Evolutionary conservation across 2,113 vertebrate genomes (phyloP).

Genomic region (Saguinus imperator): DNA sequence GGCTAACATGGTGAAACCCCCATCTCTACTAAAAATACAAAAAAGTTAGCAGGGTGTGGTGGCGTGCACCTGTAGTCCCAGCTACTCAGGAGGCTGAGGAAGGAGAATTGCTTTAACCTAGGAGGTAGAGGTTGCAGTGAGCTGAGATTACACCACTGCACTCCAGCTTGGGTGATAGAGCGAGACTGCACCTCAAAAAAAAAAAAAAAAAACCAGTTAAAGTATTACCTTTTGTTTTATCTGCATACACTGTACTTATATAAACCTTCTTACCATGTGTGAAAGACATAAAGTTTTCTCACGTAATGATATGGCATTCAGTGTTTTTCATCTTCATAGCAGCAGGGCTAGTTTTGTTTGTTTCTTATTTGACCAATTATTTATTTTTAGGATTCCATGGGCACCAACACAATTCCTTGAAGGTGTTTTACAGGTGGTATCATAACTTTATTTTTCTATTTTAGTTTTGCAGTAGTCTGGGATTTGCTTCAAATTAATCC

Average conservation of each 20-base stretch:
- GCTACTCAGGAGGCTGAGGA: too few species aligned
- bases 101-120: too few species aligned
- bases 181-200: too few species aligned
- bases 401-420: not conserved
- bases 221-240: not conserved
- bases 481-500: conserved; percentile 7
- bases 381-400: not conserved
- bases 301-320: fast-evolving
- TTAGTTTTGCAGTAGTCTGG: not conserved
- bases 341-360: not conserved
- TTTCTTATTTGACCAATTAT: not conserved
- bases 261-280: not conserved
- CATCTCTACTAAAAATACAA: too few species aligned
- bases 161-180: too few species aligned
- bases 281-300: not conserved
- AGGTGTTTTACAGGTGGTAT: not conserved
- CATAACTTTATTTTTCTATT: not conserved
- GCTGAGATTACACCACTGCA: too few species aligned
- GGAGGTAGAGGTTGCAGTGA: too few species aligned
- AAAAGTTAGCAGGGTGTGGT: too few species aligned
- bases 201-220: not conserved
- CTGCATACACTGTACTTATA: not conserved
- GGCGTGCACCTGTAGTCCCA: too few species aligned
- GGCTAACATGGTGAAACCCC: too few species aligned
- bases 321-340: not conserved